Evolutionary conservation across 2,888 invertebrate species (phyloP), one percentile per base, ranked within the genome.

Genomic region (Tenthredo mesomela): DNA sequence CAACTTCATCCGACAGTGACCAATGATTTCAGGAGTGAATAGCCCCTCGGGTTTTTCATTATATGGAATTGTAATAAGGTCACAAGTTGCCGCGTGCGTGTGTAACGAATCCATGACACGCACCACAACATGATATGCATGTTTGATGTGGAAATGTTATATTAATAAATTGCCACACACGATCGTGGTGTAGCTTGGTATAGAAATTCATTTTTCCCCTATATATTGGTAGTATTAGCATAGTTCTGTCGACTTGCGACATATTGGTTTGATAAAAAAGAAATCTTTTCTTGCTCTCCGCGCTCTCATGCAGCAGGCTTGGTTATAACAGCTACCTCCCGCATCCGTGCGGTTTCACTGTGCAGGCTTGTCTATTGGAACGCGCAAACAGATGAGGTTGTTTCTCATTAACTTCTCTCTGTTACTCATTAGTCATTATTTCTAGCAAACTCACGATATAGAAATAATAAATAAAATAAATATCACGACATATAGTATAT

Each of bases 401-500:
- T 80, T 80, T 80, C 40, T 58, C 61, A 80, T 80, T 58, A 78
- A 78, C 54, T 78, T 58, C 58, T 58, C 58, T 37, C 54, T n/a
- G 78, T 78, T 61, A 37, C 37, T 61, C 58, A 61, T 78, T 58
- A 78, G 78, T 78, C 58, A 54, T 54, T 61, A 78, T 58, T 58
- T 77, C 73, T 50, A 43, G 33, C 18, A 67, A 25, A 67, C 40
- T 40, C n/a, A 73, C 6, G 10, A 43, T 43, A 40, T 40, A 21
- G n/a, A 43, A 21, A 47, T 29, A 18, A 77, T 77, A 54, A 54
- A 54, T 54, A 25, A 75, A 77, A 77, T 54, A 18, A 77, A 77
- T 77, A 47, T 77, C 50, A 67, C 73, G 73, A 40, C 9, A 40
- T 29, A 73, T 33, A 5, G 77, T 21, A 61, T 61, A 10, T 3